Evolutionary conservation across 2,888 invertebrate species (phyloP).

Genomic region (Leptura quadrifasciata): DNA sequence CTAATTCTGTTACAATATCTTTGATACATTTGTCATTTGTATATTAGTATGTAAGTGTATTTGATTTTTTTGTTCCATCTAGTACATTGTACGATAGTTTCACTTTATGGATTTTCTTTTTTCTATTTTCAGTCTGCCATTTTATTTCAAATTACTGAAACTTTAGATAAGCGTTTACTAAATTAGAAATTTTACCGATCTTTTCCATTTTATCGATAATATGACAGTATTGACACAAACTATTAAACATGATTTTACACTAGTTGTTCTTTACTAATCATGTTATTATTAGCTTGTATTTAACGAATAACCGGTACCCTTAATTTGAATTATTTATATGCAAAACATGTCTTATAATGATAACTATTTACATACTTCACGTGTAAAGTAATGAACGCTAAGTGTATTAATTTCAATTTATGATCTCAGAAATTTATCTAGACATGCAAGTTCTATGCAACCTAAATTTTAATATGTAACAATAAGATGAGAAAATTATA

Average conservation of each 20-base stretch:
- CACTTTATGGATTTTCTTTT: no score
- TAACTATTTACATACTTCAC: neutral
- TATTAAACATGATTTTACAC: neutral
- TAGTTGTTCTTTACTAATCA: neutral
- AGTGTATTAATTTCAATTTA: neutral
- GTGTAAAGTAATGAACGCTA: neutral
- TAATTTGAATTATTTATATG: constrained; percentile 7
- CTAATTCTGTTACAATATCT: no score
- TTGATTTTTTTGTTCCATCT: no score
- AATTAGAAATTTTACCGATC: neutral
- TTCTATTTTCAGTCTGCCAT: no score
- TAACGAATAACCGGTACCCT: neutral
- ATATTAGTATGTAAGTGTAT: no score
- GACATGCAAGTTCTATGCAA: neutral
- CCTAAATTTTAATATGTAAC: no score
- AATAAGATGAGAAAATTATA: no score
- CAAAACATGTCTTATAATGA: neutral
- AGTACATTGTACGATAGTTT: no score
- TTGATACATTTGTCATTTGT: no score
- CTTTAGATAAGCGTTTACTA: neutral
- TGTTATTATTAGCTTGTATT: neutral
- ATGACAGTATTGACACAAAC: neutral
- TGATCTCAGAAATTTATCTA: neutral
- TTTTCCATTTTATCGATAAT: neutral
- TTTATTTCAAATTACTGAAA: no score